These are phyloP conservation scores for Melolontha melolontha DNA, from an alignment of 2,888 invertebrate species.

Conservation along the genomic window DNA sequence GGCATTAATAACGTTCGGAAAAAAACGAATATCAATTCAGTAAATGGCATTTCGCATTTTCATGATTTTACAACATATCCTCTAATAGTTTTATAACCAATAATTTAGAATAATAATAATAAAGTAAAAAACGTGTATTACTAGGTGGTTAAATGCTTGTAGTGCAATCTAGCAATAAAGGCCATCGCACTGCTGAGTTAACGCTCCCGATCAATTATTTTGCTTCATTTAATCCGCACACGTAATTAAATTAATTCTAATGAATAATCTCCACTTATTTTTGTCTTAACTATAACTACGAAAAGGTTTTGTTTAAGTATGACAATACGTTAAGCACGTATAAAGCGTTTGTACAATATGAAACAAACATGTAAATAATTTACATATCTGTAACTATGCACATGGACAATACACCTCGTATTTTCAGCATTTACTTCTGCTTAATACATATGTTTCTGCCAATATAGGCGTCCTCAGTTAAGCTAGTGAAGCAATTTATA, in stretches of 20 bases:
- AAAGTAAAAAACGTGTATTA: background rate
- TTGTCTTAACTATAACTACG: background rate
- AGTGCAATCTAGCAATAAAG: background rate
- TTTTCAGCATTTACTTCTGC: too few species aligned
- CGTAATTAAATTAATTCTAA: constrained; percentile 18
- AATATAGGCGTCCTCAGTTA: too few species aligned
- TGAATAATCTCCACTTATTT: background rate
- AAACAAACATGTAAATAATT: too few species aligned
- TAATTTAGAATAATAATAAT: constrained; percentile 5
- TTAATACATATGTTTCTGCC: too few species aligned
- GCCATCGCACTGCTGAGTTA: background rate
- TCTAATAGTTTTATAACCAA: background rate
- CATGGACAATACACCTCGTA: too few species aligned
- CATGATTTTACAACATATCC: constrained; percentile 12
- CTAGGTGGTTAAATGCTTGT: background rate
- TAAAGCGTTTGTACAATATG: too few species aligned
- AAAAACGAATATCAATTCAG: background rate
- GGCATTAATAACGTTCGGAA: background rate
- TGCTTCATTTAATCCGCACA: constrained; percentile 18
- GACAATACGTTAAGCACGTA: too few species aligned
- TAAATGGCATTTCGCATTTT: background rate
- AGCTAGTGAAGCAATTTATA: too few species aligned
- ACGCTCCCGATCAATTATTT: constrained; percentile 4
- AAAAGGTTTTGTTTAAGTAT: too few species aligned
- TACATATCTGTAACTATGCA: too few species aligned